phyloP scores from a whole-genome alignment of 2,888 invertebrate genomes.

The Microctonus brassicae region DNA sequence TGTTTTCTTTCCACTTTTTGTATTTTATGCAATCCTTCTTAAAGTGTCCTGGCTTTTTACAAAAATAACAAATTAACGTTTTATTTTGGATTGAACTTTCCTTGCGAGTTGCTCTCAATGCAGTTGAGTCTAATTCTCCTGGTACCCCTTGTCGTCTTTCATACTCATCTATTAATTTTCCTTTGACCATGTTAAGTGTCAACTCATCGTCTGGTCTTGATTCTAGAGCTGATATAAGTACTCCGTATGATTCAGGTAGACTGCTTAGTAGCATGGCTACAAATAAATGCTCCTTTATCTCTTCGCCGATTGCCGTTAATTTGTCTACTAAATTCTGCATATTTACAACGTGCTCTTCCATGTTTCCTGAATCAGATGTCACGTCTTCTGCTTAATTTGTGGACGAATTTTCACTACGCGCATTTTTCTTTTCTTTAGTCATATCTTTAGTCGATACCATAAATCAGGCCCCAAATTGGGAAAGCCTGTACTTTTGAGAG shows the following conservation, averaged over 20 bases:
- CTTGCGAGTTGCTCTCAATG: conserved; percentile 26
- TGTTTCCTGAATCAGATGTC: no score
- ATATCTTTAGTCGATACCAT: no score
- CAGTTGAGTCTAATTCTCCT: conserved; percentile 22
- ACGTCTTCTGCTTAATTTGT: no score
- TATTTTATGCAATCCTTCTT: conserved; percentile 40
- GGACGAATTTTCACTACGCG: no score
- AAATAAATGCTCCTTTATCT: conserved; percentile 42
- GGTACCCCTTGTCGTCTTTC: conserved; percentile 37
- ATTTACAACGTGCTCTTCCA: conserved; percentile 44
- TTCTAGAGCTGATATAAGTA: conserved; percentile 48
- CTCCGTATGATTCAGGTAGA: conserved; percentile 49
- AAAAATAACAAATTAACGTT: conserved; percentile 41
- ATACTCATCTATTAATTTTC: conserved; percentile 50
- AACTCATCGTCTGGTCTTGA: conserved; percentile 44
- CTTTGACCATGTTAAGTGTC: conserved; percentile 42
- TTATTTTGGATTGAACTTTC: background rate
- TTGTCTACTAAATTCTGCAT: conserved; percentile 44
- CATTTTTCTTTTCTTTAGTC: no score
- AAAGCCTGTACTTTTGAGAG: no score
- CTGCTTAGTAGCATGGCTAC: conserved; percentile 49
- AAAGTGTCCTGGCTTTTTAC: conserved; percentile 40
- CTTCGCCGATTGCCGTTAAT: conserved; percentile 43
- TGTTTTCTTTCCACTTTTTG: no score
- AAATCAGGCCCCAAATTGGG: no score